Percentiles rank a stretch among this genome's conserved stretches.
Conservation (phyloP, 2,797 vertebrate species). For the Muscicapa striata region DNA sequence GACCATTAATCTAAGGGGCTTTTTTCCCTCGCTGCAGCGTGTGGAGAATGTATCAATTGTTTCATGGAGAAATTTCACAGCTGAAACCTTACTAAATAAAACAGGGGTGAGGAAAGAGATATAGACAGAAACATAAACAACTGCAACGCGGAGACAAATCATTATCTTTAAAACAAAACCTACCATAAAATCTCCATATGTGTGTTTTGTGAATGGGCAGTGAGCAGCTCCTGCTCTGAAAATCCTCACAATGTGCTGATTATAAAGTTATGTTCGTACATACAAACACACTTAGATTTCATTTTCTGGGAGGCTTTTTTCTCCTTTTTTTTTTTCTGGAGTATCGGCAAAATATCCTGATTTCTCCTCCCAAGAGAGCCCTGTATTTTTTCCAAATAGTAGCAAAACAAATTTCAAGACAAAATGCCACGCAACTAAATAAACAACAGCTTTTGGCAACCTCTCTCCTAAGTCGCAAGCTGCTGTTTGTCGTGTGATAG, state of each 20-base stretch:
- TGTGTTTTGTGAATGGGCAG: constrained; percentile 27
- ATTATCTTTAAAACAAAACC: constrained; percentile 58
- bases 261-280: constrained; percentile 50
- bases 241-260: neutral
- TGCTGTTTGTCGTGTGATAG: neutral
- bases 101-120: constrained; percentile 65
- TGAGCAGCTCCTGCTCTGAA: neutral
- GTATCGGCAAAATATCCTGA: neutral
- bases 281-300: neutral
- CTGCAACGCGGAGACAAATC: constrained; percentile 63
- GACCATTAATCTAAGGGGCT: constrained; percentile 79
- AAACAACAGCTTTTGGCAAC: constrained; percentile 67
- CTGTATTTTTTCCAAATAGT: constrained; percentile 35
- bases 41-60: constrained; percentile 76
- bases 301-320: constrained; percentile 9
- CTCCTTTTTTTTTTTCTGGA: neutral
- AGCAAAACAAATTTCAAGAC: constrained; percentile 57
- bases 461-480: constrained; percentile 38
- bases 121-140: constrained; percentile 70
- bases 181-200: constrained; percentile 42
- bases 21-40: constrained; percentile 50
- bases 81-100: constrained; percentile 75
- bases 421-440: constrained; percentile 46
- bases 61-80: constrained; percentile 70
- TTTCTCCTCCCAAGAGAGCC: constrained; percentile 34